Evolutionary conservation across 2,888 invertebrate genomes (phyloP), one percentile per base, ranked within the genome.

Genomic region (Rapana venosa): DNA sequence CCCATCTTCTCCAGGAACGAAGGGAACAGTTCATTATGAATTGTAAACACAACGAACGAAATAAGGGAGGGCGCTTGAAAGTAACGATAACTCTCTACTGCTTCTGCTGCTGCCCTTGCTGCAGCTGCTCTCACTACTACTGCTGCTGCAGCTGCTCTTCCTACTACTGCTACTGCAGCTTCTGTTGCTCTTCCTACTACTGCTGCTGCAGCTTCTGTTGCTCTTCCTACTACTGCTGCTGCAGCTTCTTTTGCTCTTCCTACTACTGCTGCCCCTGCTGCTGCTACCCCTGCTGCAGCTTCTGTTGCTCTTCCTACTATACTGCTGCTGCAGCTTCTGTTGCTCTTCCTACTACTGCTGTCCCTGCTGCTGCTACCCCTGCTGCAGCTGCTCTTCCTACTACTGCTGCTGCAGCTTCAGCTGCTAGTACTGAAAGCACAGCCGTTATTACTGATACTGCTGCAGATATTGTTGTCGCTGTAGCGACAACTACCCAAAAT

Each of bases 81-180:
- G 17, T 17, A 61, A 61, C 61, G 17, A 61, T 17, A 61, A 61
- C 61, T 61, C 61, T 61, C 74, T 74, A 74, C 74, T 74, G 22
- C 74, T 74, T 17, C 74, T 74, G 22, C 74, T 26, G 22, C 74
- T 74, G 22, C 74, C 22, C 5, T 22, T 74, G n/a, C 74, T 74
- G n/a, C 74, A 17, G 22, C n/a, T 74, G 22, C 74, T 74, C 11
- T 22, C 22, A 74, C 74, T 74, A 26, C 74, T 74, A 26, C 74
- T 74, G 74, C 74, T 74, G n/a, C 74, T 74, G n/a, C 74, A 17
- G n/a, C 74, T 74, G n/a, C 74, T 74, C 5, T 22, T 74, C 5
- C 74, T 74, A 74, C 74, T 74, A 74, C n/a, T 74, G 22, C 74
- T 74, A 74, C 74, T 74, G n/a, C 74, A 17, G 22, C 74, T 74